Conservation (phyloP, 1,140 invertebrate species). For the Radopholus similis region DNA sequence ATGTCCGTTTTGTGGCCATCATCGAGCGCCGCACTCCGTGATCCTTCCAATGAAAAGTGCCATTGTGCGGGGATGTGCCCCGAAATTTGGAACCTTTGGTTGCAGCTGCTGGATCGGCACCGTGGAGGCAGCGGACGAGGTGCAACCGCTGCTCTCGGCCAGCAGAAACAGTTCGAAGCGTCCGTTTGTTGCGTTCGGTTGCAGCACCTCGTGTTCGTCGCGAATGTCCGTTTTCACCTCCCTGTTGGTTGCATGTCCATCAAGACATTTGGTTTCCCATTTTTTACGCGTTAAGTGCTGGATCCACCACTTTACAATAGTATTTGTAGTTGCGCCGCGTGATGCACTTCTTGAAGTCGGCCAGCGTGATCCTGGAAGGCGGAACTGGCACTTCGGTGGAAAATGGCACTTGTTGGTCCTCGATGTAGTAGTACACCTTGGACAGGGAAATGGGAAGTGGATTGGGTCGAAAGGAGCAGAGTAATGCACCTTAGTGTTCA, state of each 20-base stretch:
- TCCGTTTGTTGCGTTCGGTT: slow-evolving; percentile 18
- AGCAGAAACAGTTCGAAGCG: slow-evolving; percentile 26
- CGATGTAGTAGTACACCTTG: slow-evolving; percentile 79
- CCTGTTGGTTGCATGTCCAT: not conserved
- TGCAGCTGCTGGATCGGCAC: not conserved
- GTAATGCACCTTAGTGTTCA: no score
- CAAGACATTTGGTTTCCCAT: not conserved
- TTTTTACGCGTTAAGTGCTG: slow-evolving; percentile 20
- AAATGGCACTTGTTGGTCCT: slow-evolving; percentile 96
- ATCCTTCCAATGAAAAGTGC: slow-evolving; percentile 1
- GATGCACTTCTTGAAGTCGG: slow-evolving; percentile 76
- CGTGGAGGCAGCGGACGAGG: not conserved
- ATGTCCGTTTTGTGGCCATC: slow-evolving; percentile 7
- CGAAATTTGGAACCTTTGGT: not conserved
- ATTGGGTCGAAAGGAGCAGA: no score
- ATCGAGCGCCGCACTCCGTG: slow-evolving; percentile 5
- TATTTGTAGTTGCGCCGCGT: slow-evolving; percentile 18
- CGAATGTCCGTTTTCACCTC: slow-evolving; percentile 29
- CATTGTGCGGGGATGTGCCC: not conserved
- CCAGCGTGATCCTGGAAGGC: slow-evolving; percentile 86
- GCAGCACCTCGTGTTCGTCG: slow-evolving; percentile 14
- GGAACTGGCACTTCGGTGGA: slow-evolving; percentile 91
- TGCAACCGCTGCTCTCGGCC: slow-evolving; percentile 6
- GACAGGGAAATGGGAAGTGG: no score
- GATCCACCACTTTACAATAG: slow-evolving; percentile 26